phyloP scores from a whole-genome alignment of 2,797 vertebrate species.

The Periparus ater region DNA sequence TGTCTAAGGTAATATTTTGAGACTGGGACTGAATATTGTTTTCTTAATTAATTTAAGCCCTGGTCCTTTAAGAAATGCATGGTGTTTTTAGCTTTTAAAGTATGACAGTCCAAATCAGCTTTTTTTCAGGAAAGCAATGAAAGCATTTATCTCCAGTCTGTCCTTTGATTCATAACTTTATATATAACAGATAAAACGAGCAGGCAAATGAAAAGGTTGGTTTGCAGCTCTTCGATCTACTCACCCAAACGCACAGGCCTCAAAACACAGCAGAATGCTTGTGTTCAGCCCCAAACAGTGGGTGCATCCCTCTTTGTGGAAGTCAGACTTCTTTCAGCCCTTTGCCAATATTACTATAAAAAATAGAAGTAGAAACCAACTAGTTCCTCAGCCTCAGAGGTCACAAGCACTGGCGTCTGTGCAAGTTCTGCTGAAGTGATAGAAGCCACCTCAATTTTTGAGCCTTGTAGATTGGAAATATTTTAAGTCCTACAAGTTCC shows the following conservation, averaged over 20 bases:
- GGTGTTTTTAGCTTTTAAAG: background rate
- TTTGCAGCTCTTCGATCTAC: background rate
- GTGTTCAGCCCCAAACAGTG: background rate
- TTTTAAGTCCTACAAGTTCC: background rate
- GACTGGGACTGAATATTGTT: background rate
- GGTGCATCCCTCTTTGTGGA: background rate
- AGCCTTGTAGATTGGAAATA: background rate
- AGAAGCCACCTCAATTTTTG: background rate
- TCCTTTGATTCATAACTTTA: background rate
- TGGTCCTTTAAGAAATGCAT: background rate
- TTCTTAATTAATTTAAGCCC: background rate
- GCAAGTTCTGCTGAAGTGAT: background rate
- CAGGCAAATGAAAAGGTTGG: background rate
- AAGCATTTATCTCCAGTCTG: background rate
- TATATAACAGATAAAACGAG: background rate
- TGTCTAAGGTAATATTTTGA: background rate
- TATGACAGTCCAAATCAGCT: background rate
- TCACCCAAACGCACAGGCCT: background rate
- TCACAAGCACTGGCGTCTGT: background rate
- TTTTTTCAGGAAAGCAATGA: background rate
- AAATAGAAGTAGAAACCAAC: background rate
- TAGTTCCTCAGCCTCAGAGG: background rate
- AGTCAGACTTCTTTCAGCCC: background rate
- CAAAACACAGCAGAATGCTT: background rate
- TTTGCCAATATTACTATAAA: background rate